phyloP scores from a whole-genome alignment of 2,113 vertebrate species.

The Hippocampus abdominalis region DNA sequence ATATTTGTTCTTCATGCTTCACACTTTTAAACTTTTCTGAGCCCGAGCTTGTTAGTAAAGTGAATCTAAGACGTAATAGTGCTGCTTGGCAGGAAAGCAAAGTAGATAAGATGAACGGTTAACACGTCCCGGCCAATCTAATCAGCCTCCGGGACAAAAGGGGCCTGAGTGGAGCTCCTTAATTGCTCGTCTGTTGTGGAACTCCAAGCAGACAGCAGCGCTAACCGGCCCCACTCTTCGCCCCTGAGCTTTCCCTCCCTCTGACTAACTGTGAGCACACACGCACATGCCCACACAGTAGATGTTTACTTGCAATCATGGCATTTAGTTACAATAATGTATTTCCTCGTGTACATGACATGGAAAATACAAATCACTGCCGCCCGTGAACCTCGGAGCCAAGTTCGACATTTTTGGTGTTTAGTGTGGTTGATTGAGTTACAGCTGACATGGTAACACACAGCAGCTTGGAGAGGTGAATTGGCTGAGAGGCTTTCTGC shows the following conservation, averaged over 20 bases:
- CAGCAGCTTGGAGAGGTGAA: slow-evolving; percentile 2
- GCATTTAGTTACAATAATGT: slow-evolving; percentile 65
- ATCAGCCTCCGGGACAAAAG: slow-evolving; percentile 66
- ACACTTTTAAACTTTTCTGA: not conserved
- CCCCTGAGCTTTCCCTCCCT: slow-evolving; percentile 42
- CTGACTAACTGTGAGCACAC: slow-evolving; percentile 38
- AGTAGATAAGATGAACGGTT: slow-evolving; percentile 29
- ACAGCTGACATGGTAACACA: slow-evolving; percentile 19
- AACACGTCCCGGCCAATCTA: slow-evolving; percentile 71
- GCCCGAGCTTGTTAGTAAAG: slow-evolving; percentile 7
- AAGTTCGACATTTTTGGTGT: slow-evolving; percentile 14
- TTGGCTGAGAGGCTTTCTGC: not conserved
- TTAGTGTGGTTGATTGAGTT: slow-evolving; percentile 26
- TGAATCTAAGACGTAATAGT: slow-evolving; percentile 7
- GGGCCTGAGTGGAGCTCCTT: slow-evolving; percentile 54
- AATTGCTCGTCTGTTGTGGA: slow-evolving; percentile 67
- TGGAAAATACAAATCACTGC: slow-evolving; percentile 58
- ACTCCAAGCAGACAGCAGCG: slow-evolving; percentile 52
- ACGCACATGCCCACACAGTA: slow-evolving; percentile 63
- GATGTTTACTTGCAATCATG: slow-evolving; percentile 69
- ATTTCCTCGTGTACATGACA: slow-evolving; percentile 58
- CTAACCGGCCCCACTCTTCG: slow-evolving; percentile 46
- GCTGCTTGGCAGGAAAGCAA: not conserved
- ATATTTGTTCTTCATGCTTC: not conserved
- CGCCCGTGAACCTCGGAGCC: slow-evolving; percentile 33